Base-by-base conservation (phyloP, 2,888 invertebrate genomes). In the Gerosis bhagava region DNA sequence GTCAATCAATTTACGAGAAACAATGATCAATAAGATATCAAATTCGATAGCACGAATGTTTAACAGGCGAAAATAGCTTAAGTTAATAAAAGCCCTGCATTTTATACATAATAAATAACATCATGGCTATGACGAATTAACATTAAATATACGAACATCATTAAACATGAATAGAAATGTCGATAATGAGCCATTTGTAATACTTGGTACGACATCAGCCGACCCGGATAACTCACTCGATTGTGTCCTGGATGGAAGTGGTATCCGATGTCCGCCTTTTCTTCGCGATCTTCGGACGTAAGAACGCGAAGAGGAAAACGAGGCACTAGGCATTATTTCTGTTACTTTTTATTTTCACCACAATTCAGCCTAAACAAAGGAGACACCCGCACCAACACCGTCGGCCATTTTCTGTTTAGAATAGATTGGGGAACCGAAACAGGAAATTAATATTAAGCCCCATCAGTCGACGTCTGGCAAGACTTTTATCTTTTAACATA, bases 291-390 rank as follows among this genome's bases (percentile, higher is more conserved):
- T 94, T 88, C 96, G 93, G 77, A 95, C 94, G 91, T 95, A 96
- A 90, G 95, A 95, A 92, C 96, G 94, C 89, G 96, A 95, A 89
- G 96, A 95, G 82, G 96, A 95, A 90, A 96, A 96, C 86, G 96
- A 96, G 91, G 96, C 96, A 93, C 96, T 96, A 92, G 96, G 97
- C 97, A 97, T 96, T 90, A 93, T 95, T 89, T 87, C 86, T 88
- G 78, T 77, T 77, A 73, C 63, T 79, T 81, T 83, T 88, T 86
- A 88, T 79, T 81, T 83, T 83, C 87, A 83, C 83, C 80, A 80
- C 60, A 90, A 88, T 84, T 81, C 82, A 83, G 86, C 83, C 92
- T 93, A 94, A 94, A 94, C 94, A 94, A 94, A 94, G 94, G 92
- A 94, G 92, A 93, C 92, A 93, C 92, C 92, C 92, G 92, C 92